Conservation (phyloP, 2,888 invertebrate species). For the Mythimna impura region DNA sequence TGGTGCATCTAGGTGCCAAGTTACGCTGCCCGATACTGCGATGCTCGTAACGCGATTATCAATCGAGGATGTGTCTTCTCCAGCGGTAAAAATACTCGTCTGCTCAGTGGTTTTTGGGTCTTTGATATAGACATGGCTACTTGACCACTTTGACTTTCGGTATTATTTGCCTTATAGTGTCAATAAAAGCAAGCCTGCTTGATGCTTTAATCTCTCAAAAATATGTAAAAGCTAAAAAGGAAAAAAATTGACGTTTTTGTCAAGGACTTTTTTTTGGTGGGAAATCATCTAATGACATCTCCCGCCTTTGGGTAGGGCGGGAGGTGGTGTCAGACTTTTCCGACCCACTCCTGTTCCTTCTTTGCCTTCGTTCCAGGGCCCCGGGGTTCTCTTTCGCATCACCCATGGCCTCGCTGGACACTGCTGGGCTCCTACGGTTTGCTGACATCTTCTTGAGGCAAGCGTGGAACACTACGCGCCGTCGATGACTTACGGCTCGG, state of each 20-base stretch:
- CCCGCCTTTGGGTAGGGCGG: too few relatives aligned
- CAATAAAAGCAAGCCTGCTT: neutral
- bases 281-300: too few relatives aligned
- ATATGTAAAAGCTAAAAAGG: neutral
- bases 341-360: too few relatives aligned
- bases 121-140: neutral
- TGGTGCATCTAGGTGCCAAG: neutral
- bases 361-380: too few relatives aligned
- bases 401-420: too few relatives aligned
- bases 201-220: neutral
- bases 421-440: too few relatives aligned
- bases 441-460: too few relatives aligned
- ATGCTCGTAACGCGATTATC: neutral
- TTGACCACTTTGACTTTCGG: neutral
- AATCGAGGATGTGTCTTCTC: conserved; percentile 4
- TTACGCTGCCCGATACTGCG: neutral
- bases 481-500: too few relatives aligned
- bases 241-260: neutral
- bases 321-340: too few relatives aligned
- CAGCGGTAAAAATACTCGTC: neutral
- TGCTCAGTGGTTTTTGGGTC: neutral
- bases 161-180: neutral
- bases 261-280: neutral
- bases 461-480: too few relatives aligned
- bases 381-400: too few relatives aligned